Evolutionary conservation across 2,888 invertebrate species (phyloP), one percentile per base, ranked within the genome.

Genomic region (Acutogordius australiensis): DNA sequence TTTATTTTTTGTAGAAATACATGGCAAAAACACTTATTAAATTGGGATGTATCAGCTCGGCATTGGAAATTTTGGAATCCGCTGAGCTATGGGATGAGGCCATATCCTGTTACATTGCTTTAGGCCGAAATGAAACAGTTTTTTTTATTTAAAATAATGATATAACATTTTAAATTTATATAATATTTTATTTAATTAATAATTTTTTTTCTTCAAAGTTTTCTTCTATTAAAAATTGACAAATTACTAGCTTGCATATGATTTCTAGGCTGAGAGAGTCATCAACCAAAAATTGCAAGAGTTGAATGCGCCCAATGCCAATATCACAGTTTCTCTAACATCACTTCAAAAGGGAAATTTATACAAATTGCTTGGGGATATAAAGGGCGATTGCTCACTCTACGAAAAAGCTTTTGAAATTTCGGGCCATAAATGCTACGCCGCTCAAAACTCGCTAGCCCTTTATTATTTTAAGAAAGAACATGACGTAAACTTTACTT

Each of bases 381-480:
- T 82, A 1, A 77, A 78, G 64, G 81, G 84, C 66, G 80, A 88
- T 66, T 73, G 79, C 0, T 74, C 75, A 21, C 81, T 79, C 67
- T 97, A 86, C 68, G 79, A 82, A 66, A 81, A 80, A 66, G 94
- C 91, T 0, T 91, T 91, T 87, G 78, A 82, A 66, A 75, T 90
- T 63, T 88, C 88, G 0, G 77, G 78, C 2, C 74, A 79, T 61
- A 79, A 77, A 60, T 86, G 84, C 70, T 81, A 84, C 59, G 75
- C 83, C 60, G 87, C 85, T 0, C 84, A 86, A 69, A 76, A 84
- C 28, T 83, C 86, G 67, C 82, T 91, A 80, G 94, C 84, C 8
- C 70, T 70, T 67, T 80, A 78, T 69, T 77, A 80, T 64, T 84
- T 81, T 66, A 72, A 76, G 1, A 79, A 78, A 64, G 81, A 82